Conservation (phyloP, 2,797 vertebrate genomes). For the Sebastes miniatus region DNA sequence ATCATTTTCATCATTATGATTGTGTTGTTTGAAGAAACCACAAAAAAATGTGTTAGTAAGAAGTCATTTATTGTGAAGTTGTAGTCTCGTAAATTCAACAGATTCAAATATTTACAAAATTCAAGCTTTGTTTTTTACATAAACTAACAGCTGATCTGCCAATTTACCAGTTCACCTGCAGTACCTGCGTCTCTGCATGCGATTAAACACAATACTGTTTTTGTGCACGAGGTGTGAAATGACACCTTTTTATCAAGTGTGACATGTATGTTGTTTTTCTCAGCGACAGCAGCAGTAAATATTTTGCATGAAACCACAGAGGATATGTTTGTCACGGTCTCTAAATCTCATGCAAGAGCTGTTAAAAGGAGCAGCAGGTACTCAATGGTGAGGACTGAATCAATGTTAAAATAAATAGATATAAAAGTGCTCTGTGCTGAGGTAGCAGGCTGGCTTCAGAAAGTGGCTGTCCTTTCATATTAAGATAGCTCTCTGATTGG, state of each 20-base stretch:
- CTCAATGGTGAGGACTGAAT: no score
- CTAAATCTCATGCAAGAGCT: neutral
- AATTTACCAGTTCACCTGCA: neutral
- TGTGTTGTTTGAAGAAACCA: neutral
- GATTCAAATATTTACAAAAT: neutral
- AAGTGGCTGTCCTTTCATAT: no score
- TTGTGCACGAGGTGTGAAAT: neutral
- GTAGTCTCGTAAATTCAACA: neutral
- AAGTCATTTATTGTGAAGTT: neutral
- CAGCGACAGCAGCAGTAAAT: neutral
- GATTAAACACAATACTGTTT: neutral
- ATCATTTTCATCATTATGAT: neutral
- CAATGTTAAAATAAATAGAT: no score
- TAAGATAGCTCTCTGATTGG: no score
- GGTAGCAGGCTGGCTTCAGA: no score
- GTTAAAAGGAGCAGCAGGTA: neutral
- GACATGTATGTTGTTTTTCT: neutral
- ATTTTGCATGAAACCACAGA: slow-evolving; percentile 63
- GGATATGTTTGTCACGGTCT: neutral
- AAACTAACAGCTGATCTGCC: neutral
- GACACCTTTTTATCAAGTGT: slow-evolving; percentile 23
- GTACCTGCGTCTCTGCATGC: neutral
- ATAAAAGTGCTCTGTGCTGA: no score
- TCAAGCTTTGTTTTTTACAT: neutral
- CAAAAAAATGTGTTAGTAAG: neutral